Evolutionary conservation across 2,888 invertebrate species (phyloP).

Genomic region (Scaptomyza tumidula): DNA sequence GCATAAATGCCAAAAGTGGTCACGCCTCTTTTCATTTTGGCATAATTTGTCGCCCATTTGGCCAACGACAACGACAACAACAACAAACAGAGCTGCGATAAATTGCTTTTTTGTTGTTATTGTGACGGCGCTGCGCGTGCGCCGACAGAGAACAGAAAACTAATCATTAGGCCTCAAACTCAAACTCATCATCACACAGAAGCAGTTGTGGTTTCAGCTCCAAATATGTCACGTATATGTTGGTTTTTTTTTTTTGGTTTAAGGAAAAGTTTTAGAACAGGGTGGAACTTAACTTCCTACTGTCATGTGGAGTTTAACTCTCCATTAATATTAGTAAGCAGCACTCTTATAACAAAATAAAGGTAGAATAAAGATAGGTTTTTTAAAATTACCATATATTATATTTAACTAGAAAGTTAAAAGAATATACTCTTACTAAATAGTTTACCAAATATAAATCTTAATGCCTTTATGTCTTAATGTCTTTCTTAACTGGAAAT

Average conservation of each 20-base stretch:
- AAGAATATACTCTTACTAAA: too few species aligned
- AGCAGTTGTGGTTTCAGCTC: neutral
- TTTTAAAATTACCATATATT: too few species aligned
- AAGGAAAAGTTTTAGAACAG: neutral
- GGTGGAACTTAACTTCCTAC: neutral
- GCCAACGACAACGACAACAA: slow-evolving; percentile 29
- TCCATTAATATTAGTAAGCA: too few species aligned
- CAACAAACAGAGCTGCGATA: slow-evolving; percentile 49
- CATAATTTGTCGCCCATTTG: slow-evolving; percentile 79
- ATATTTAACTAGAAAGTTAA: too few species aligned
- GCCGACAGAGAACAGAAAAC: slow-evolving; percentile 27
- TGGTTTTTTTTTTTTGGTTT: neutral
- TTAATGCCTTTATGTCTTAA: too few species aligned
- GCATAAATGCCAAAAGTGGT: slow-evolving; percentile 71
- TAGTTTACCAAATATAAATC: too few species aligned
- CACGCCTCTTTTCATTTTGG: slow-evolving; percentile 75
- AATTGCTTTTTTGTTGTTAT: slow-evolving; percentile 37
- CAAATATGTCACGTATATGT: neutral
- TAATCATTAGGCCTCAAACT: neutral
- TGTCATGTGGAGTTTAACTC: neutral
- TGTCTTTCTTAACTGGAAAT: too few species aligned
- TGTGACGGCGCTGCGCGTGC: slow-evolving; percentile 61
- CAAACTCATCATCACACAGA: neutral
- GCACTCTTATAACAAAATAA: too few species aligned
- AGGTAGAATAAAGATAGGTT: too few species aligned